These are phyloP conservation scores for Conops quadrifasciatus DNA, from an alignment of 2,888 invertebrate species.

Conservation along the genomic window DNA sequence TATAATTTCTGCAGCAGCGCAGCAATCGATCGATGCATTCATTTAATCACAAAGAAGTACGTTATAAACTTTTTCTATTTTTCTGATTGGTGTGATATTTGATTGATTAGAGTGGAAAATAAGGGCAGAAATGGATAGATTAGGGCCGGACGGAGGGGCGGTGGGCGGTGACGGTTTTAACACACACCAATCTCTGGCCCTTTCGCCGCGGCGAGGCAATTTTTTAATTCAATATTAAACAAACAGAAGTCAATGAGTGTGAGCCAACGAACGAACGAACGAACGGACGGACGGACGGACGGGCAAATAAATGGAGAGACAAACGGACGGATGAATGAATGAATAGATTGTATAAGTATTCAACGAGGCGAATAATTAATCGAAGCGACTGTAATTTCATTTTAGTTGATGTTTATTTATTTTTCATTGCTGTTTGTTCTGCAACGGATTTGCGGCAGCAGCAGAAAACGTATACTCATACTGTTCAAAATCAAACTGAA, in stretches of 20 bases:
- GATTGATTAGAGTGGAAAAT: constrained; percentile 24
- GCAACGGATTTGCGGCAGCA: neutral
- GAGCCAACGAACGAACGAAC: neutral
- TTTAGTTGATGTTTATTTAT: constrained; percentile 22
- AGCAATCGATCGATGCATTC: neutral
- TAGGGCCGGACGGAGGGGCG: neutral
- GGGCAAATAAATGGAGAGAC: neutral
- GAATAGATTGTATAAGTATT: neutral
- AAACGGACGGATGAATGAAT: neutral
- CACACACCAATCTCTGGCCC: neutral
- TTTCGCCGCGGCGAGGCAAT: too few relatives aligned
- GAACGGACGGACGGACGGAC: neutral
- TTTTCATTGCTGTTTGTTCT: constrained; percentile 24
- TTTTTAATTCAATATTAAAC: constrained; percentile 28
- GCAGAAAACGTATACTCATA: too few relatives aligned
- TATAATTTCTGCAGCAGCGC: neutral
- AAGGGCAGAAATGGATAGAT: too few relatives aligned
- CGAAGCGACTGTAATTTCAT: constrained; percentile 24
- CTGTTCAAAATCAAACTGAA: neutral
- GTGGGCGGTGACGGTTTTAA: neutral
- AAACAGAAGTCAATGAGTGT: constrained; percentile 8
- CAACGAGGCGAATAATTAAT: constrained; percentile 29
- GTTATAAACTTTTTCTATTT: constrained; percentile 16
- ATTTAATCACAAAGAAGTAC: neutral
- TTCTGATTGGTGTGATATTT: constrained; percentile 21